Evolutionary conservation across 92 coral and sea anemone species (phyloP).

Genomic region (Metridium senile): DNA sequence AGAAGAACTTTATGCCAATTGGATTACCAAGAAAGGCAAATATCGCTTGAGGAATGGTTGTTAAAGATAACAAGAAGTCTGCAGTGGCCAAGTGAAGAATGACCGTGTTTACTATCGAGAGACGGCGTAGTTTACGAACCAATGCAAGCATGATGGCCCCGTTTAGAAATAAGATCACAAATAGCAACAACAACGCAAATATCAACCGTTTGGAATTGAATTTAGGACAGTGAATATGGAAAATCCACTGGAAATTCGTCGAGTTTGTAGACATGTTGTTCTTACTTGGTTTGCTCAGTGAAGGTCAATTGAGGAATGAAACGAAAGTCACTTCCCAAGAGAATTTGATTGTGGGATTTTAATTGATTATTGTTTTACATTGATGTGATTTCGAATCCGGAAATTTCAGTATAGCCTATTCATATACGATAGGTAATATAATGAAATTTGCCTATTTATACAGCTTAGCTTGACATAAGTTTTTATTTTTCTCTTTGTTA

Average conservation of each 20-base stretch:
- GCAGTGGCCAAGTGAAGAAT: conserved; percentile 15
- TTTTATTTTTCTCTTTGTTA: too few relatives aligned
- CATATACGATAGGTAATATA: too few relatives aligned
- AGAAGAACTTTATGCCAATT: not conserved
- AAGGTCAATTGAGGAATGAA: too few relatives aligned
- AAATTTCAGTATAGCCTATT: too few relatives aligned
- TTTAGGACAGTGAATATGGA: not conserved
- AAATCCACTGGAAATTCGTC: not conserved
- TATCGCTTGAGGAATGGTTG: not conserved
- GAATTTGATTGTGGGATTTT: too few relatives aligned
- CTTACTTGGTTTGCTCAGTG: too few relatives aligned
- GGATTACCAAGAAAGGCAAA: not conserved
- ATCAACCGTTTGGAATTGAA: not conserved
- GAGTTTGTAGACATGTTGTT: too few relatives aligned
- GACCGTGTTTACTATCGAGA: not conserved
- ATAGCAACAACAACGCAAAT: not conserved
- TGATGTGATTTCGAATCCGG: too few relatives aligned
- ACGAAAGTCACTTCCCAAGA: too few relatives aligned
- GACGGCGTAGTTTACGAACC: conserved; percentile 20
- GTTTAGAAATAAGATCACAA: not conserved
- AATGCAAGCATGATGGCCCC: conserved; percentile 3
- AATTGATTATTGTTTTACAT: too few relatives aligned
- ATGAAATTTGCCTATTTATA: too few relatives aligned
- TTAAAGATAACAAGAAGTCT: conserved; percentile 7
- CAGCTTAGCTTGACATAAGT: too few relatives aligned